Base-by-base conservation (phyloP, 2,888 invertebrate genomes). In the Andrena hattorfiana region DNA sequence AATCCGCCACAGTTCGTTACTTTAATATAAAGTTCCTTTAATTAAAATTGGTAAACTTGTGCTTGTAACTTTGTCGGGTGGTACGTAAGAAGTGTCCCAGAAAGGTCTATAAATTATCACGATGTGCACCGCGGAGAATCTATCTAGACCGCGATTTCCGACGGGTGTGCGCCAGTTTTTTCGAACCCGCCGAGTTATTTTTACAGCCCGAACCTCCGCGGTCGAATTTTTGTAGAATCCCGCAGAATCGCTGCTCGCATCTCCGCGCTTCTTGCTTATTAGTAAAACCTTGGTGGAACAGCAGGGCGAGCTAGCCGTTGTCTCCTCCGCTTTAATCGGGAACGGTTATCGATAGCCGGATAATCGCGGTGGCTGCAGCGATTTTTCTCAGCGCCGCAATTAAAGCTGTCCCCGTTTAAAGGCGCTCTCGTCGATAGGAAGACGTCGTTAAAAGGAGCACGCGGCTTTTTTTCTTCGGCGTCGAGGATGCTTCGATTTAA, bases 401-500 rank as follows among this genome's bases (percentile, higher is more conserved):
- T 1, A 48, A 68, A 30, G n/a, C 51, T 42, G 60, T n/a, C 16
- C 26, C 30, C 73, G 66, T 62, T 56, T 70, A 42, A 64, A 60
- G 10, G 10, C 28, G 30, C 42, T 10, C 42, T 7, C 48, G 28
- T 63, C 68, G 23, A 2, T 56, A 62, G 62, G 23, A 13, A 78
- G 78, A 49, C 71, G n/a, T 26, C 71, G 69, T 72, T 73, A 73
- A 62, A 66, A 82, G 74, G 74, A 56, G 64, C 59, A 8, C 35
- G 32, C 23, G 60, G 66, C 35, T 74, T 83, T 80, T 83, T 79
- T 80, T 54, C 71, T 74, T 74, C 3, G 32, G 75, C 70, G 75
- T 79, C 80, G 73, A 77, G 80, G 83, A 86, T 85, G 77, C 83
- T 84, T 77, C 73, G 80, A 83, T 68, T 86, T 67, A 73, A 81